Conservation (phyloP, 2,113 vertebrate species). For the Ochotona curzoniae region DNA sequence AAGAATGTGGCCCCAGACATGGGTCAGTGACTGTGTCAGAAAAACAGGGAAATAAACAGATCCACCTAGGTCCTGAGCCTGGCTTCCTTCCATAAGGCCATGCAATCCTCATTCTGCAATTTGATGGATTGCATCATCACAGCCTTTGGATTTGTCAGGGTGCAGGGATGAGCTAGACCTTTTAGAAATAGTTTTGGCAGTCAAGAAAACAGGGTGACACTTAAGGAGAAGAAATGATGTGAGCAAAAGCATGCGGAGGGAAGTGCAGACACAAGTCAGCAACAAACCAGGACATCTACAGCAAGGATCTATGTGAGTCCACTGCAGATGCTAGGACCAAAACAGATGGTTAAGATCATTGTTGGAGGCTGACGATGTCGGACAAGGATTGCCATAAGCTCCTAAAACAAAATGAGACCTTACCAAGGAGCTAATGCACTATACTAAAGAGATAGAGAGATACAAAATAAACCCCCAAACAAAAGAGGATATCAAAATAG, state of each 20-base stretch:
- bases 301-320: background rate
- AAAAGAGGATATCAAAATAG: background rate
- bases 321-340: background rate
- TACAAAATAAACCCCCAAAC: background rate
- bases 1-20: background rate
- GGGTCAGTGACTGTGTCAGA: background rate
- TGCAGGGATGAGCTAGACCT: background rate
- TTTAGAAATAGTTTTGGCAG: background rate
- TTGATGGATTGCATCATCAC: rapidly evolving
- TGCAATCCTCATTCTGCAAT: background rate
- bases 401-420: background rate
- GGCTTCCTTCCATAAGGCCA: background rate
- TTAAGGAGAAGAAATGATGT: background rate
- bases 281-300: background rate
- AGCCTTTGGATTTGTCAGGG: background rate
- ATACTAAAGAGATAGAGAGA: background rate
- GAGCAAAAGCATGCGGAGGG: background rate
- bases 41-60: background rate
- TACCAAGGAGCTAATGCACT: background rate
- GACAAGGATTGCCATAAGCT: background rate
- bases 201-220: background rate
- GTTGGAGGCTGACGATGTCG: background rate
- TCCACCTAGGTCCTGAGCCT: background rate
- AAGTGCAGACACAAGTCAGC: background rate
- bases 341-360: background rate